phyloP scores from a whole-genome alignment of 92 coral and sea anemone species.

The Parazoanthus darwini region DNA sequence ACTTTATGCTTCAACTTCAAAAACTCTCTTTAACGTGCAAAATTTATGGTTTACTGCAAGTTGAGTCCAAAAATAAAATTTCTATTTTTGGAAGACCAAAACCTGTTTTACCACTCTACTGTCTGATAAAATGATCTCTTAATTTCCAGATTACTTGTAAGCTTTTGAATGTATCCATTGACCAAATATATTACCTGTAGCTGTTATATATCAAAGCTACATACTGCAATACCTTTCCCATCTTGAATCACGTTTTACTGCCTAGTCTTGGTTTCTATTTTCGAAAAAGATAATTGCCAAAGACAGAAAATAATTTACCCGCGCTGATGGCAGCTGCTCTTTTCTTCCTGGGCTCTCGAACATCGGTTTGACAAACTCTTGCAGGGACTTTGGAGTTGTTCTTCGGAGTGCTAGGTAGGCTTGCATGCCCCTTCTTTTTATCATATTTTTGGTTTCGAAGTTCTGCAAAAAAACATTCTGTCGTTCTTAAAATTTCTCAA shows the following conservation, averaged over 20 bases:
- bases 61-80: too few relatives aligned
- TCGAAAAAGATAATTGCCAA: neutral
- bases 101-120: too few relatives aligned
- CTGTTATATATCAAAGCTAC: neutral
- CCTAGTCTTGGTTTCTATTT: neutral
- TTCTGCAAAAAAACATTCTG: constrained; percentile 44
- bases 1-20: too few relatives aligned
- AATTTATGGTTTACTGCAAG: too few relatives aligned
- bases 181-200: too few relatives aligned
- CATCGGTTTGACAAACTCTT: constrained; percentile 75
- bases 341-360: constrained; percentile 70
- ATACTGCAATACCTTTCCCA: neutral
- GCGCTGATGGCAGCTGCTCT: constrained; percentile 99
- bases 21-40: too few relatives aligned
- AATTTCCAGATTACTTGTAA: too few relatives aligned
- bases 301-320: constrained; percentile 50
- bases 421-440: constrained; percentile 68
- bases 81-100: too few relatives aligned
- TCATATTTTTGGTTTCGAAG: constrained; percentile 83
- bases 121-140: too few relatives aligned
- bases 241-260: neutral
- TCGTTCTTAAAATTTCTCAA: neutral
- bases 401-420: constrained; percentile 82
- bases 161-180: too few relatives aligned
- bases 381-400: constrained; percentile 56